Evolutionary conservation across 1,140 invertebrate species (phyloP), one percentile per base, ranked within the genome.

Genomic region (Uloborus diversus): DNA sequence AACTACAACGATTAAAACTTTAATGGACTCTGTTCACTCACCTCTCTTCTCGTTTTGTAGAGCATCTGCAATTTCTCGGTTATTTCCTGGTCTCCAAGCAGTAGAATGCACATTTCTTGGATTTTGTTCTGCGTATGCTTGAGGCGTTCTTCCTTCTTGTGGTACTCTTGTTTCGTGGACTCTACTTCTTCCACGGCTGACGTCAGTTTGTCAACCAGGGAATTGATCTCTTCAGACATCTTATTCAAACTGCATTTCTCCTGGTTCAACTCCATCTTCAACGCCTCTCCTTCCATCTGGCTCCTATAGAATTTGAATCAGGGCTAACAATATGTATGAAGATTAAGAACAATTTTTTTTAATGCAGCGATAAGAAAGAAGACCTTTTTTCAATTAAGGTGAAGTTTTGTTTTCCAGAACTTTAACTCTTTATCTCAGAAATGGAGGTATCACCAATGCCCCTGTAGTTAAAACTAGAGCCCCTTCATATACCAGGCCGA

Each of bases 151-250:
- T 79, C 76, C 20, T 79, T 79, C 20, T 79, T 79, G 11, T 69
- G 64, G 23, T 79, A 69, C 27, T 79, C 76, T 2, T 33, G 4
- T 28, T 79, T 79, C 2, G 56, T 69, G 0, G 53, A 35, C 14
- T 79, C 76, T 65, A 79, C 69, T 25, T 79, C 76, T n/a, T 68
- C 53, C 3, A 79, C 64, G 2, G 76, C 76, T 1, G 37, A 69
- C 3, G 64, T 79, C 28, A 79, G 56, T 20, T 79, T 79, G 17
- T 79, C 76, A 0, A 79, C 76, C 27, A 79, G 37, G 3, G 76
- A 79, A 30, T 79, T 69, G 30, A 79, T 79, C 14, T 79, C 76
- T 7, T 69, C 76, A 3, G 76, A 79, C 76, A 79, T 79, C 20
- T 79, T 69, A 53, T 61, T 79, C n/a, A 79, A 35, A 35, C 64